Evolutionary conservation across 2,888 invertebrate species (phyloP).

Genomic region (Torymus auratus): DNA sequence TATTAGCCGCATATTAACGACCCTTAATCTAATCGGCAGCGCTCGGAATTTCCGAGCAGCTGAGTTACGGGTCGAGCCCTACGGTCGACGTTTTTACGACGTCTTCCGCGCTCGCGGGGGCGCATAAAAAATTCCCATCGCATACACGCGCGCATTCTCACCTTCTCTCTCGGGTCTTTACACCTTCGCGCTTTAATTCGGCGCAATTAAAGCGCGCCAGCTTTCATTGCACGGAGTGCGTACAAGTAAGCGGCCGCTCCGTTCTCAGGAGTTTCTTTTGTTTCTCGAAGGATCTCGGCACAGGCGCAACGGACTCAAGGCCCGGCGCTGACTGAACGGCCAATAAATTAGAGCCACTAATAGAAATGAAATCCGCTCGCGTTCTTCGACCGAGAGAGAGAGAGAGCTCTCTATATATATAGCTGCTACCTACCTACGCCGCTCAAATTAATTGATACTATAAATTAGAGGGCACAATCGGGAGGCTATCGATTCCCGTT

Average conservation of each 20-base stretch:
- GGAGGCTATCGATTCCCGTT: conserved; percentile 69
- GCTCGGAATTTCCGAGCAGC: conserved; percentile 19
- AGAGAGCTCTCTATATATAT: conserved; percentile 23
- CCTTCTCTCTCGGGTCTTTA: conserved; percentile 7
- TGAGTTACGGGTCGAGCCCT: neutral
- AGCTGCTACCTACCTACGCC: conserved; percentile 61
- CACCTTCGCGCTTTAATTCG: conserved; percentile 52
- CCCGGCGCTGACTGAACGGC: conserved; percentile 60
- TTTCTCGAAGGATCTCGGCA: conserved; percentile 11
- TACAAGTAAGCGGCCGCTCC: neutral
- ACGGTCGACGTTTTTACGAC: conserved; percentile 6
- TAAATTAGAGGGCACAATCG: conserved; percentile 75
- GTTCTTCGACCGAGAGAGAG: neutral
- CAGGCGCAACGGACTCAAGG: too few relatives aligned
- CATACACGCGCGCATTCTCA: too few relatives aligned
- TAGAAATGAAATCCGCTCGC: conserved; percentile 71
- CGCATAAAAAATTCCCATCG: neutral
- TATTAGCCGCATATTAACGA: conserved; percentile 23
- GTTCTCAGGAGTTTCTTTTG: conserved; percentile 8
- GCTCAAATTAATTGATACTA: conserved; percentile 75
- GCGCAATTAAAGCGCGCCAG: conserved; percentile 62
- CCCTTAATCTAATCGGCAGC: conserved; percentile 31
- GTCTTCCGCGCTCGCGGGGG: too few relatives aligned
- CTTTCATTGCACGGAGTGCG: conserved; percentile 57
- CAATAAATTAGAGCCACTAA: conserved; percentile 72